A percentile compares a stretch with the other conserved stretches of the same genome.
phyloP scores from a whole-genome alignment of 2,888 invertebrate genomes.

The Sminthurinus aureus region DNA sequence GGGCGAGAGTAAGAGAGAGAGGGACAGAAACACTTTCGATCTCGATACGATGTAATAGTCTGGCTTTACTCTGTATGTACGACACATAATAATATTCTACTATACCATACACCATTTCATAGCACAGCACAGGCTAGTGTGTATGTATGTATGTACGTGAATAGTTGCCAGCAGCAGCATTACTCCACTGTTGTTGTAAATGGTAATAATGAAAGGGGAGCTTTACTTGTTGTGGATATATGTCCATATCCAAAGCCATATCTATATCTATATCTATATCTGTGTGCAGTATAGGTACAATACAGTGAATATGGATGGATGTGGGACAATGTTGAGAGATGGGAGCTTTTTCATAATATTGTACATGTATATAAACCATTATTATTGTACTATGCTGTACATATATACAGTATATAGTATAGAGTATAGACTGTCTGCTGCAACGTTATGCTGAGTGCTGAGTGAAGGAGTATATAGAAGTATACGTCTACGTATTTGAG shows the following conservation, averaged over 20 bases:
- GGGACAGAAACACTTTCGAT: conserved; percentile 54
- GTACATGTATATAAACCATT: not conserved
- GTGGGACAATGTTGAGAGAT: conserved; percentile 27
- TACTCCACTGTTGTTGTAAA: not conserved
- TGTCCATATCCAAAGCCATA: not conserved
- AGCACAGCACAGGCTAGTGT: no score
- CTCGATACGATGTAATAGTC: conserved; percentile 47
- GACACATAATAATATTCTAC: no score
- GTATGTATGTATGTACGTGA: no score
- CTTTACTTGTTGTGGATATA: not conserved
- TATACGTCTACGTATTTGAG: not conserved
- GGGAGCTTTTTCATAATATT: conserved; percentile 14
- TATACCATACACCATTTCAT: no score
- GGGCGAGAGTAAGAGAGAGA: conserved; percentile 45
- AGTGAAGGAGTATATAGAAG: not conserved
- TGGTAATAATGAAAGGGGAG: conserved; percentile 37
- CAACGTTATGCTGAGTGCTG: not conserved
- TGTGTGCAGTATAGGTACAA: not conserved
- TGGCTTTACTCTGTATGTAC: conserved; percentile 10
- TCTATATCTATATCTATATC: not conserved
- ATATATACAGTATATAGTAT: conserved; percentile 8
- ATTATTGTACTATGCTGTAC: not conserved
- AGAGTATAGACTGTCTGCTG: conserved; percentile 12
- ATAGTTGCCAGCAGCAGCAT: not conserved
- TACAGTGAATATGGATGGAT: not conserved